A percentile compares a stretch with the other conserved stretches of the same genome.
Conservation (phyloP, 2,113 vertebrate genomes). For the Narcine bancroftii region DNA sequence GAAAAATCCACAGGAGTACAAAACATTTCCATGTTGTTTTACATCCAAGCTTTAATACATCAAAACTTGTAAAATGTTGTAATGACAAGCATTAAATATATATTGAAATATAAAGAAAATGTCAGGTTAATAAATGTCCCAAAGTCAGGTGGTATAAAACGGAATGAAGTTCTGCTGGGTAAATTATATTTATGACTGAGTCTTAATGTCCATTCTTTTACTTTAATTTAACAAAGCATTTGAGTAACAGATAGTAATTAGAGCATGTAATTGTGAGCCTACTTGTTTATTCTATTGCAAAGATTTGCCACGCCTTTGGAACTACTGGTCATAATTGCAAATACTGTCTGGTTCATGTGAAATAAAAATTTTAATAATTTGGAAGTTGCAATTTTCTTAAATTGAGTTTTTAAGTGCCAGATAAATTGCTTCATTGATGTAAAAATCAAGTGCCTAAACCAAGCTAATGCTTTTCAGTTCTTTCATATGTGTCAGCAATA, state of each 20-base stretch:
- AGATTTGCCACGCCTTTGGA: neutral
- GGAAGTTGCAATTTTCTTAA: neutral
- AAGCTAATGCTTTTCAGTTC: conserved; percentile 70
- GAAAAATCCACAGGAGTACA: conserved; percentile 12
- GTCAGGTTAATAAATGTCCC: neutral
- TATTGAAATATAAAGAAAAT: conserved; percentile 18
- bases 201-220: neutral
- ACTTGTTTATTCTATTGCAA: neutral
- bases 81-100: conserved; percentile 34
- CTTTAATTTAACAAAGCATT: neutral
- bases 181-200: neutral
- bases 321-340: neutral
- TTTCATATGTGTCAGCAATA: conserved; percentile 73
- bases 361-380: conserved; percentile 20
- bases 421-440: conserved; percentile 65
- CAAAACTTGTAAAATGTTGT: conserved; percentile 28
- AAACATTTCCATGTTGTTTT: neutral
- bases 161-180: neutral
- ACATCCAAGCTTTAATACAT: conserved; percentile 17
- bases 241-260: neutral
- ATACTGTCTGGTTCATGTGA: neutral
- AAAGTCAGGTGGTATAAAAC: neutral
- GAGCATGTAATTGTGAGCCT: neutral
- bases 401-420: conserved; percentile 55
- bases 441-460: conserved; percentile 64